Base-by-base conservation (phyloP, 2,888 invertebrate species). In the Parnassius orleans region DNA sequence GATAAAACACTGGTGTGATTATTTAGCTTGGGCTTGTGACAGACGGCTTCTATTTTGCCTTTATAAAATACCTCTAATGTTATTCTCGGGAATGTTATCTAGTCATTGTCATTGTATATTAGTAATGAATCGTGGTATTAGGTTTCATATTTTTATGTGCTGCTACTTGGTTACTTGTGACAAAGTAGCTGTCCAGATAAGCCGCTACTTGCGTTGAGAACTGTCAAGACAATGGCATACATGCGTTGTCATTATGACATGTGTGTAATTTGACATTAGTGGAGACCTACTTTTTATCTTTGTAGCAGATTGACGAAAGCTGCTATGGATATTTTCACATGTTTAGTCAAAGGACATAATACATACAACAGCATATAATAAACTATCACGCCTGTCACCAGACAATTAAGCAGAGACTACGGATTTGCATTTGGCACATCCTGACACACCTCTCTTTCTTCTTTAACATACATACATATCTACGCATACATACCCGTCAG, bases 1-100 rank as follows among this genome's bases (percentile, higher is more conserved):
- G 91, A 91, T 90, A 90, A 87, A 86, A 86, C 84, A 81, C 83
- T 80, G 87, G 87, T 88, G 82, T 87, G 90, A 90, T 90, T 89
- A 90, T 90, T 90, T 84, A 90, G 83, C 86, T 73, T 75, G 77
- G 78, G 74, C 78, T 75, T 80, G 78, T 86, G 87, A 88, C 89
- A 87, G 86, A 74, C 76, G 68, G 72, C 70, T 78, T 81, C 82
- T 79, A 80, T 85, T 87, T 86, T 84, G 80, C 85, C 86, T 82
- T 80, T 82, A 82, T 80, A 75, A 77, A 78, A 80, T 79, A 72
- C 76, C 78, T 79, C 78, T 80, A 80, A 80, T 84, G 80, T 81
- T 80, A 81, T 73, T 52, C 75, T 76, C 67, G 65, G 74, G 72
- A 72, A 78, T 73, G 63, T 83, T 84, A 86, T 87, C 84, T 78